Evolutionary conservation across 2,888 invertebrate species (phyloP).

Genomic region (Macrophya annulata): DNA sequence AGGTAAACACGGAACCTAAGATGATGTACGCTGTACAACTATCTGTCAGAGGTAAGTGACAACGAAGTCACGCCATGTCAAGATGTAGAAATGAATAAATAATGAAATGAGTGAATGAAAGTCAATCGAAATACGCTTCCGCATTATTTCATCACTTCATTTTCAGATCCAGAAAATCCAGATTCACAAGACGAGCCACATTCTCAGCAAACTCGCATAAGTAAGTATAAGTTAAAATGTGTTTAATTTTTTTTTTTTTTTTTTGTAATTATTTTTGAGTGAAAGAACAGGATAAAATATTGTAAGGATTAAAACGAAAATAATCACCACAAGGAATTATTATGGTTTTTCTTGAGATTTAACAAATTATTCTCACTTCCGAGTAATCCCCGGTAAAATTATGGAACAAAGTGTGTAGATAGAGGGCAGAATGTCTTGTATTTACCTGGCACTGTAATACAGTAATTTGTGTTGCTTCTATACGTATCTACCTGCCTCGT

Average conservation of each 20-base stretch:
- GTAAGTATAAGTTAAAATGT: constrained; percentile 68
- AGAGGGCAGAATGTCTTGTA: not conserved
- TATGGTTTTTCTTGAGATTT: not conserved
- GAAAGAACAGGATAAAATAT: not conserved
- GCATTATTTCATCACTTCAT: not conserved
- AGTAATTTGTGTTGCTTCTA: not conserved
- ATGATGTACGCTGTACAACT: constrained; percentile 86
- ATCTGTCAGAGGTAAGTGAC: constrained; percentile 83
- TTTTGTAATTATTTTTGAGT: not conserved
- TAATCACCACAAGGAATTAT: not conserved
- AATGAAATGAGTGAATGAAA: not conserved
- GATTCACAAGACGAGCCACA: constrained; percentile 76
- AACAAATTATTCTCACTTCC: not conserved
- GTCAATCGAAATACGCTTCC: not conserved
- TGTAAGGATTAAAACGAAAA: not conserved
- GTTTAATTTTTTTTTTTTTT: no score
- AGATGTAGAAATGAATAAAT: not conserved
- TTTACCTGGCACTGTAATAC: constrained; percentile 7
- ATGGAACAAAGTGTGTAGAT: not conserved
- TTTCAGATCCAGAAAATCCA: constrained; percentile 74
- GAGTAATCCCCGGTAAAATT: constrained; percentile 1
- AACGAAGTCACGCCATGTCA: constrained; percentile 17
- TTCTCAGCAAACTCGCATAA: constrained; percentile 77
- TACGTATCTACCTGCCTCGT: not conserved
- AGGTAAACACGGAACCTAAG: constrained; percentile 89